phyloP scores from a whole-genome alignment of 2,797 vertebrate genomes.

The Pseudocheirus occidentalis region DNA sequence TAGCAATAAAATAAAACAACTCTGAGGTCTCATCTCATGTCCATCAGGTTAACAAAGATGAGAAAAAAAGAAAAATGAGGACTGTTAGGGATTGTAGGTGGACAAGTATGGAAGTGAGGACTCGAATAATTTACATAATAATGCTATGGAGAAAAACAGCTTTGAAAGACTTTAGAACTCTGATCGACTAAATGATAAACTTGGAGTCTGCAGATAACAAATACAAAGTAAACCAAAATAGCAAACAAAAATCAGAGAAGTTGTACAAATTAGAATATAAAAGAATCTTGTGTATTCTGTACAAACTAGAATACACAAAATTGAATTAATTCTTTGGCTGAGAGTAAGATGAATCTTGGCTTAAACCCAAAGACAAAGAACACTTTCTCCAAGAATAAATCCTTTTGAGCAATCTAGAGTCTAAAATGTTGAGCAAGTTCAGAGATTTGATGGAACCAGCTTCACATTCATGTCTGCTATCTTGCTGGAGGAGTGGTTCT shows the following conservation, averaged over 20 bases:
- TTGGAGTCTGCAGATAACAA: not conserved
- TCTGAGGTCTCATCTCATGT: not conserved
- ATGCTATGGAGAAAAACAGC: not conserved
- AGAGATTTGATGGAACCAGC: not conserved
- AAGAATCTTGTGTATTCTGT: not conserved
- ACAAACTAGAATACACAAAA: not conserved
- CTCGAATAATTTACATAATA: not conserved
- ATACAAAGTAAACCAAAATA: not conserved
- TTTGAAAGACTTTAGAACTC: not conserved
- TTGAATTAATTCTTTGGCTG: not conserved
- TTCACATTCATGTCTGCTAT: not conserved
- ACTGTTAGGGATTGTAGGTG: not conserved
- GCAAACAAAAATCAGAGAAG: not conserved
- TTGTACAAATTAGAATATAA: not conserved
- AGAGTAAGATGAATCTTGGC: not conserved
- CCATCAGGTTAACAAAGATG: not conserved
- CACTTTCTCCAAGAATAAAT: not conserved
- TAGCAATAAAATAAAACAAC: not conserved
- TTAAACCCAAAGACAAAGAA: not conserved
- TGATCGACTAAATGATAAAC: not conserved
- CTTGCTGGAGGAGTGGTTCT: no score
- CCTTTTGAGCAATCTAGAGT: not conserved
- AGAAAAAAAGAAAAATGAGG: not conserved
- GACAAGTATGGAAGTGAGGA: not conserved
- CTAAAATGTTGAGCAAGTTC: not conserved